These are phyloP conservation scores for Upupa epops DNA, from an alignment of 2,113 vertebrate species.

Conservation along the genomic window DNA sequence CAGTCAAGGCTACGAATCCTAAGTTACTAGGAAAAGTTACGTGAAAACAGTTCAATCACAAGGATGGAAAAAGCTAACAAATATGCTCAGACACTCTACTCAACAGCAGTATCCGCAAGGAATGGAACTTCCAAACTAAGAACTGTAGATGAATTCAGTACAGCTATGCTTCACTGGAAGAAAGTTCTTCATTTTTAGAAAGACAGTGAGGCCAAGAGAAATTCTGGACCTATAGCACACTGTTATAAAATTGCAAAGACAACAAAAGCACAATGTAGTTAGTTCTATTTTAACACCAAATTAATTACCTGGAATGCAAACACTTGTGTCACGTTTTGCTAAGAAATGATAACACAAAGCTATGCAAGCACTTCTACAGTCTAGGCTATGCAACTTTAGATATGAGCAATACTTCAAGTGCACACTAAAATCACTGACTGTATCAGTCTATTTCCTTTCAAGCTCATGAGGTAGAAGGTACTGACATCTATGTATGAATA, in stretches of 20 bases:
- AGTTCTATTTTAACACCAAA: neutral
- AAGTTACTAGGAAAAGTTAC: no score
- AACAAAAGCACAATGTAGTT: neutral
- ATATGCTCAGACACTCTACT: neutral
- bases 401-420: conserved; percentile 56
- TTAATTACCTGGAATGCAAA: neutral
- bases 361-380: neutral
- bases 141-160: neutral
- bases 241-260: neutral
- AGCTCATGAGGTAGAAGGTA: neutral
- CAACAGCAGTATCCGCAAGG: neutral
- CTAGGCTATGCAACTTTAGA: neutral
- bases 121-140: neutral
- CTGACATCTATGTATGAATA: neutral
- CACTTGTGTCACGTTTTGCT: neutral
- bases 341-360: neutral
- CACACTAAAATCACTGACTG: neutral
- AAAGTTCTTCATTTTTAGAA: neutral
- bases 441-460: neutral
- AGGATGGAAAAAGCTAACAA: neutral
- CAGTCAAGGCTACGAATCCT: neutral
- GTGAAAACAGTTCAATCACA: neutral
- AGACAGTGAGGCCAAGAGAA: neutral
- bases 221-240: neutral
- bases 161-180: neutral